Evolutionary conservation across 1,140 invertebrate species (phyloP).

Genomic region (Procambarus clarkii): DNA sequence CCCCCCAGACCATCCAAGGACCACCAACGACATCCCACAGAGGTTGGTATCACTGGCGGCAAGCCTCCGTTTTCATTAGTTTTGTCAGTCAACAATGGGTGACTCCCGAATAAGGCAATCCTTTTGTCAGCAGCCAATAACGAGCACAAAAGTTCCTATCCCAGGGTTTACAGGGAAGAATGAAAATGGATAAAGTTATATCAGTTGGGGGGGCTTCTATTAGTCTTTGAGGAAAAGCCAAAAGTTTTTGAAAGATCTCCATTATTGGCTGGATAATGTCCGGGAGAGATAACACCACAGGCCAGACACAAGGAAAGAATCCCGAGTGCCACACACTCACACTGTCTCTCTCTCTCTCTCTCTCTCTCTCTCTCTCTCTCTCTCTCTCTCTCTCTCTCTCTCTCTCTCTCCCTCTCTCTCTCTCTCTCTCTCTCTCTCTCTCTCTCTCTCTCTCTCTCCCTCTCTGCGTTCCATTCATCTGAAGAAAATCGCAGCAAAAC

Average conservation of each 20-base stretch:
- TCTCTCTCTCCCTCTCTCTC: background rate
- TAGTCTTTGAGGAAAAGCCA: constrained; percentile 68
- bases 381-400: background rate
- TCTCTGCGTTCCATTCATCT: too few relatives aligned
- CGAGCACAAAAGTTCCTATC: constrained; percentile 70
- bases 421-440: background rate
- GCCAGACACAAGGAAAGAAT: constrained; percentile 23
- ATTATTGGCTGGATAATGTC: constrained; percentile 68
- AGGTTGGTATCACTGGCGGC: constrained; percentile 65
- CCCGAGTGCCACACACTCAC: background rate
- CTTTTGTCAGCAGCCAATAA: constrained; percentile 69
- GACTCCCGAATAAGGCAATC: constrained; percentile 64
- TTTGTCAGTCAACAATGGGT: constrained; percentile 69
- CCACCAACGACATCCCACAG: background rate
- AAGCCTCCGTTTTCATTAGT: constrained; percentile 70
- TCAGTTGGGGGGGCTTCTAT: constrained; percentile 67
- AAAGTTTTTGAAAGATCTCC: constrained; percentile 69
- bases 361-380: background rate
- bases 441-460: background rate
- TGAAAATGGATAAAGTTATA: constrained; percentile 72
- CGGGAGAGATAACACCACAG: constrained; percentile 47
- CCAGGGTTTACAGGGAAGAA: constrained; percentile 65
- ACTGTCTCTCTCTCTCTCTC: background rate
- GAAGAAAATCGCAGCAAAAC: too few relatives aligned
- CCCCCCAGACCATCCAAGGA: background rate